These are phyloP conservation scores for Erannis defoliaria DNA, from an alignment of 2,888 invertebrate species.

Conservation along the genomic window DNA sequence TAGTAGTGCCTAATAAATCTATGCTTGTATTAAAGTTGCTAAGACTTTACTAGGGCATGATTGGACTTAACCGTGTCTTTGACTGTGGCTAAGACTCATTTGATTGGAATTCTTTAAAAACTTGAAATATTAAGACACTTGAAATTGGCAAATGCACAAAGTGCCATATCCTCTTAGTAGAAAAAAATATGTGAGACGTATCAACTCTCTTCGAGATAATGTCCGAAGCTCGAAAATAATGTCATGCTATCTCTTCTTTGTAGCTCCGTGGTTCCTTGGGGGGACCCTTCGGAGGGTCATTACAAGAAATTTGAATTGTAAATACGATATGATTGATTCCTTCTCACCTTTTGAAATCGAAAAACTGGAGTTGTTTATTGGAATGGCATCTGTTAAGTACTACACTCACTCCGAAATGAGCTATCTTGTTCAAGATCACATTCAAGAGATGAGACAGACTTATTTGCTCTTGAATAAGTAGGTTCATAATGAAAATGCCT, in stretches of 20 bases:
- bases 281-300: constrained; percentile 43
- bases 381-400: constrained; percentile 1
- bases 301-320: constrained; percentile 54
- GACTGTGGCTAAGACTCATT: no score
- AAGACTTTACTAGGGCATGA: no score
- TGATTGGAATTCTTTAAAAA: no score
- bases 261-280: neutral
- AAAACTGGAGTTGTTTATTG: constrained; percentile 22
- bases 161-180: no score
- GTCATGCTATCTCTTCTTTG: neutral
- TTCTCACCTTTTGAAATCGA: constrained; percentile 20
- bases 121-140: no score
- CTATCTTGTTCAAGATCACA: neutral
- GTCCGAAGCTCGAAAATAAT: no score
- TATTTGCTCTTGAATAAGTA: neutral
- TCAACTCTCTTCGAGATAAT: no score
- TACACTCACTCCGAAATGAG: neutral
- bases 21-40: no score
- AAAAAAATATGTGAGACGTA: no score
- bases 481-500: neutral
- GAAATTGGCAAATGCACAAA: no score
- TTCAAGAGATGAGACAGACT: neutral
- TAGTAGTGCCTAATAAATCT: no score
- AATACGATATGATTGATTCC: constrained; percentile 47
- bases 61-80: no score